These are phyloP conservation scores for Eupithecia exiguata DNA, from an alignment of 2,888 invertebrate species.

Conservation along the genomic window DNA sequence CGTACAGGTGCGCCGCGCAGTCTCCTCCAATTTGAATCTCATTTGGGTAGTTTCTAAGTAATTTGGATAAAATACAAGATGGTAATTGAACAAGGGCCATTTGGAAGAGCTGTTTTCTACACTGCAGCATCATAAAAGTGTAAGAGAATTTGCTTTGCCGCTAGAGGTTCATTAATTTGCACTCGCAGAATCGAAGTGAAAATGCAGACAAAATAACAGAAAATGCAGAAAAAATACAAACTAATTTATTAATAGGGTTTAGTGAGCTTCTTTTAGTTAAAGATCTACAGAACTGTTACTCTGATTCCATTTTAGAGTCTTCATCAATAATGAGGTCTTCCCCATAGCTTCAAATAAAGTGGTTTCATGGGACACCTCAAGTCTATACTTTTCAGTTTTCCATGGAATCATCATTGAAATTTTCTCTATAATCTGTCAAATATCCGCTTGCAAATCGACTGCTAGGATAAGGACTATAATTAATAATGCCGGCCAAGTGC, in stretches of 20 bases:
- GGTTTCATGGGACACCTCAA: background rate
- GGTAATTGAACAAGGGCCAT: background rate
- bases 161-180: background rate
- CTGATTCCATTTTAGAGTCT: background rate
- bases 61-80: constrained; percentile 7
- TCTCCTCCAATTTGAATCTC: constrained; percentile 27
- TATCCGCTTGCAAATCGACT: too few relatives aligned
- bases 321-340: background rate
- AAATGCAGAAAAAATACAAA: background rate
- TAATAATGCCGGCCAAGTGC: too few relatives aligned
- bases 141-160: background rate
- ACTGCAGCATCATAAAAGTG: background rate
- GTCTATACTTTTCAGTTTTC: too few relatives aligned
- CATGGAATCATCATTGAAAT: too few relatives aligned
- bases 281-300: background rate
- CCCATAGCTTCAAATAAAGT: background rate
- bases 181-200: background rate
- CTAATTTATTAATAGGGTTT: background rate
- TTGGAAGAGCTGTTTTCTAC: background rate
- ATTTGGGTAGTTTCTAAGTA: constrained; percentile 27
- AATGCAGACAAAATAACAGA: background rate
- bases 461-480: too few relatives aligned
- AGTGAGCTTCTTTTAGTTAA: background rate
- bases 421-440: too few relatives aligned
- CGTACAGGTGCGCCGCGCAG: constrained; percentile 31